Evolutionary conservation across 2,888 invertebrate species (phyloP).

Genomic region (Syrphus vitripennis): DNA sequence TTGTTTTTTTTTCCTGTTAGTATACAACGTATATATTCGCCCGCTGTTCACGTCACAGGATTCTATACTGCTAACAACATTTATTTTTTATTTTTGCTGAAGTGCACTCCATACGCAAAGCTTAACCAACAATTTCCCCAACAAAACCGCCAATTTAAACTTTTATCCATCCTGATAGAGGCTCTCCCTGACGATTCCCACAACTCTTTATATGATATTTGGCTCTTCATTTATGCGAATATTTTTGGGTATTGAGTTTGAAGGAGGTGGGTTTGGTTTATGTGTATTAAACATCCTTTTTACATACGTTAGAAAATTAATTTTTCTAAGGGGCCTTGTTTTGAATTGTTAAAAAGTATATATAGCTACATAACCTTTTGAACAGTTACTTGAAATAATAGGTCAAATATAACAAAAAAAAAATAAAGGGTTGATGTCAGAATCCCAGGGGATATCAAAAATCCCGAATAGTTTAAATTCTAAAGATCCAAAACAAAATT

Average conservation of each 20-base stretch:
- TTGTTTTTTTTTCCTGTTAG: not conserved
- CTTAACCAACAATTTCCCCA: constrained; percentile 26
- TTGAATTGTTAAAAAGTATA: not conserved
- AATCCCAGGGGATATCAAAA: no score
- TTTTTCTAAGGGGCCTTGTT: not conserved
- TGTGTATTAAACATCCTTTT: not conserved
- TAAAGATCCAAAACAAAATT: no score
- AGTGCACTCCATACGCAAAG: constrained; percentile 36
- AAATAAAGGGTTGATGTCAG: no score
- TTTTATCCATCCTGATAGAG: constrained; percentile 27
- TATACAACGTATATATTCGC: not conserved
- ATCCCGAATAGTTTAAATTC: no score
- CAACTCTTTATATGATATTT: constrained; percentile 22
- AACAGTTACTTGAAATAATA: no score
- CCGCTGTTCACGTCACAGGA: not conserved
- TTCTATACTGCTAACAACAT: not conserved
- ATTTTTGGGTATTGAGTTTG: not conserved
- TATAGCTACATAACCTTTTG: no score
- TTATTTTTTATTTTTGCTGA: not conserved
- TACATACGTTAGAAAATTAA: not conserved
- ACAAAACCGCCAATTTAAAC: constrained; percentile 54
- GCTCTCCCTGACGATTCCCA: not conserved
- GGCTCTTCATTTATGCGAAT: not conserved
- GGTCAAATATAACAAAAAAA: no score
- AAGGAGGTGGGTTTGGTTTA: not conserved